A percentile compares a stretch with the other conserved stretches of the same genome.
These are phyloP conservation scores for Hypomecis atomaria DNA, from an alignment of 2,888 invertebrate genomes.

Conservation along the genomic window DNA sequence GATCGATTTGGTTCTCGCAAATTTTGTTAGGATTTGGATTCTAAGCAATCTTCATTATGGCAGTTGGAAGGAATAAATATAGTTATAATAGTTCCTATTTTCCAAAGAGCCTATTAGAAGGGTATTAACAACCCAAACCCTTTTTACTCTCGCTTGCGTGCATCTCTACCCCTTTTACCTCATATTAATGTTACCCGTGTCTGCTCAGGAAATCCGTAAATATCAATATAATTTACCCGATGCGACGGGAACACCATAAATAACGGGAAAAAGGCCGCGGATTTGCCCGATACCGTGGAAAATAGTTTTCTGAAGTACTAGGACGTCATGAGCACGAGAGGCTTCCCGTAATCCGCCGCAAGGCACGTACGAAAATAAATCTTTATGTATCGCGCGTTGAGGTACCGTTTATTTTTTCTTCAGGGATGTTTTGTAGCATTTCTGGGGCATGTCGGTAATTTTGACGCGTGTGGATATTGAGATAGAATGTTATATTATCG, in stretches of 20 bases:
- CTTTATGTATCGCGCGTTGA: slow-evolving; percentile 48
- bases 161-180: slow-evolving; percentile 10
- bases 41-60: too few relatives aligned
- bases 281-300: slow-evolving; percentile 42
- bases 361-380: slow-evolving; percentile 59
- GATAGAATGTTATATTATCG: background rate
- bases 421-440: slow-evolving; percentile 27
- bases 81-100: background rate
- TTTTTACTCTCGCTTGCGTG: slow-evolving; percentile 7
- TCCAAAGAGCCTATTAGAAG: background rate
- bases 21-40: too few relatives aligned
- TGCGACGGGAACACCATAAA: slow-evolving; percentile 29
- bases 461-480: background rate
- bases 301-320: slow-evolving; percentile 65
- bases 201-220: slow-evolving; percentile 29
- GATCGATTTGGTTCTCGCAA: too few relatives aligned
- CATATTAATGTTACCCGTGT: slow-evolving; percentile 24
- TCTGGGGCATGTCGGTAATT: background rate
- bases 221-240: slow-evolving; percentile 34
- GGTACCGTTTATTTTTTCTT: slow-evolving; percentile 49
- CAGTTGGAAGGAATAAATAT: too few relatives aligned
- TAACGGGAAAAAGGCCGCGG: slow-evolving; percentile 29
- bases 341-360: slow-evolving; percentile 61
- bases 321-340: slow-evolving; percentile 58
- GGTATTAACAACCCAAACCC: slow-evolving; percentile 1